Percentiles rank a stretch among this genome's conserved stretches.
phyloP scores from a whole-genome alignment of 1,140 invertebrate genomes.

The Lordiphosa clarofinis region DNA sequence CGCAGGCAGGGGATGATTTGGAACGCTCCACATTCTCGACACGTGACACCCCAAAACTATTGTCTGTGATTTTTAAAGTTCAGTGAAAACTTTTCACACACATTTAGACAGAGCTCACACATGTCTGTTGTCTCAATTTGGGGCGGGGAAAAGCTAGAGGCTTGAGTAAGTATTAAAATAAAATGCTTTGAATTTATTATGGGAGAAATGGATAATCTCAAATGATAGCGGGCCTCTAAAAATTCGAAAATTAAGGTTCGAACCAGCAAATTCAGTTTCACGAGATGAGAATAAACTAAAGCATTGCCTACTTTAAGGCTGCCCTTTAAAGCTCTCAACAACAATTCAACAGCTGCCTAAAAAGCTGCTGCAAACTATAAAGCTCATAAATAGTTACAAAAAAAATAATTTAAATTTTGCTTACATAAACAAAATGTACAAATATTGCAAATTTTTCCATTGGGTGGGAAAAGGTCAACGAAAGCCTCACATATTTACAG shows the following conservation, averaged over 20 bases:
- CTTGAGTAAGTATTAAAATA: background rate
- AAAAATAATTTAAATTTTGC: conserved; percentile 54
- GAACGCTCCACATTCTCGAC: conserved; percentile 18
- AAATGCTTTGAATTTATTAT: background rate
- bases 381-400: conserved; percentile 12
- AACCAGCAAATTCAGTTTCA: too few relatives aligned
- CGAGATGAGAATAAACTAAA: too few relatives aligned
- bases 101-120: conserved; percentile 7
- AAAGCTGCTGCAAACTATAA: conserved; percentile 11
- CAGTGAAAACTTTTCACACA: conserved; percentile 29
- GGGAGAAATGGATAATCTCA: too few relatives aligned
- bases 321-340: background rate
- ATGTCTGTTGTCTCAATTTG: background rate
- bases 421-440: conserved; percentile 22
- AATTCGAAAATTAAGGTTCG: too few relatives aligned
- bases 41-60: conserved; percentile 52
- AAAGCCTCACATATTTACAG: conserved; percentile 22
- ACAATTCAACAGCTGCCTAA: background rate
- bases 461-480: conserved; percentile 35
- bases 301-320: conserved; percentile 39
- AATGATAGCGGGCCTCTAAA: too few relatives aligned
- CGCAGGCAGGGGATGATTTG: conserved; percentile 4
- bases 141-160: background rate
- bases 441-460: conserved; percentile 12
- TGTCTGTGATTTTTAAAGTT: conserved; percentile 59